These are phyloP conservation scores for Setipinna tenuifilis DNA, from an alignment of 2,797 vertebrate species.

Conservation along the genomic window DNA sequence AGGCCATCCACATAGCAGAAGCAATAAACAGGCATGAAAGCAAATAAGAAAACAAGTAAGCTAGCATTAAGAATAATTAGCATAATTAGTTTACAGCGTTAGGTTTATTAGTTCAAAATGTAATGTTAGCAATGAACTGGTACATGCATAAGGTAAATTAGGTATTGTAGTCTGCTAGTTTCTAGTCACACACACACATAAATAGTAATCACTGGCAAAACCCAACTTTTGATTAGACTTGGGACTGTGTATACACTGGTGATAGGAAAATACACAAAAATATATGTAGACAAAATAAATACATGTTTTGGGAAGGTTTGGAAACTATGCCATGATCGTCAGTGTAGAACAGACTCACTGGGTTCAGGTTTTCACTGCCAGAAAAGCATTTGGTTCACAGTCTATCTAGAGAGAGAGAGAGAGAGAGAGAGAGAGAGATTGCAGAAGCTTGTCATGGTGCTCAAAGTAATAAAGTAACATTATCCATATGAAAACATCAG, in stretches of 20 bases:
- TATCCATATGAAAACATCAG: background rate
- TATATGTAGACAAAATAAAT: background rate
- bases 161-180: background rate
- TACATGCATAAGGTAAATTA: conserved; percentile 9
- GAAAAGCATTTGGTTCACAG: background rate
- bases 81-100: background rate
- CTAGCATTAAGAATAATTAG: no score
- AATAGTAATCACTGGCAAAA: background rate
- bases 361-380: background rate
- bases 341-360: background rate
- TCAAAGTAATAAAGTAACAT: background rate
- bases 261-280: background rate
- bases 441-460: background rate
- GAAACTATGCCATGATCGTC: background rate
- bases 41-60: background rate
- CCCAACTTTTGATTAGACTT: background rate
- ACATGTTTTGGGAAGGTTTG: background rate
- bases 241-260: background rate
- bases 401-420: background rate
- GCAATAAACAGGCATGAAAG: conserved; percentile 22
- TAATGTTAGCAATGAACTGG: background rate
- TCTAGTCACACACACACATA: background rate
- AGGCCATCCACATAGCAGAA: background rate
- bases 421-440: background rate
- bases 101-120: background rate